A percentile compares a stretch with the other conserved stretches of the same genome.
Evolutionary conservation across 2,888 invertebrate species (phyloP).

Genomic region (Caenorhabditis becei): DNA sequence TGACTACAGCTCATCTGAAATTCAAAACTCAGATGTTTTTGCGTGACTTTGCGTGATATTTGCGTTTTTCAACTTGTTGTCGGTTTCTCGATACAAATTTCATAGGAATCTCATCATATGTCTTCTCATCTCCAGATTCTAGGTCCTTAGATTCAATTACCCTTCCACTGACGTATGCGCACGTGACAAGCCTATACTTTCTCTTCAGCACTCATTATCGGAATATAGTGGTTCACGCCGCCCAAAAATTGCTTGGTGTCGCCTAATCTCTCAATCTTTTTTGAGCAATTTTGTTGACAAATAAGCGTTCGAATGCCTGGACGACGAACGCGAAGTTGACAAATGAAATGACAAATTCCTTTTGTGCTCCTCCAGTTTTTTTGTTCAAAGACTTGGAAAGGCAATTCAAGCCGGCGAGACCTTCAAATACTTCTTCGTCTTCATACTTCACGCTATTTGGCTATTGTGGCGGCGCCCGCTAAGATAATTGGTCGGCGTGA

Average conservation of each 20-base stretch:
- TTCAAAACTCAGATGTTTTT: too few species aligned
- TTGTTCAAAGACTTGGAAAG: constrained; percentile 18
- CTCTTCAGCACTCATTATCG: too few species aligned
- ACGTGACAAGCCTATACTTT: background rate
- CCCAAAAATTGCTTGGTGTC: constrained; percentile 13
- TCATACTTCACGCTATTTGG: constrained; percentile 45
- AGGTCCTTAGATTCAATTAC: too few species aligned
- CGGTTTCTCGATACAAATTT: too few species aligned
- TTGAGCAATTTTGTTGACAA: constrained; percentile 41
- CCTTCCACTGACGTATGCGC: too few species aligned
- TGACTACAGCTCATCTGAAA: too few species aligned
- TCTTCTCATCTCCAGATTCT: constrained; percentile 2
- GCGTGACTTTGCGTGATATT: too few species aligned
- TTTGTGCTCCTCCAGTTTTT: constrained; percentile 45
- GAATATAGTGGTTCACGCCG: background rate
- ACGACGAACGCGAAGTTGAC: constrained; percentile 39
- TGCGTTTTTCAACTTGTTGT: too few species aligned
- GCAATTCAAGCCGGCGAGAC: constrained; percentile 34
- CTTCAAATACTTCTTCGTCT: constrained; percentile 26
- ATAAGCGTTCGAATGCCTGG: constrained; percentile 41
- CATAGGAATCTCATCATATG: too few species aligned
- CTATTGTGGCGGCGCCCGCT: constrained; percentile 51
- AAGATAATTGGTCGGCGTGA: constrained; percentile 49
- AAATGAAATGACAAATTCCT: constrained; percentile 58
- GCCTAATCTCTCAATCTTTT: constrained; percentile 39